A percentile compares a stretch with the other conserved stretches of the same genome.
phyloP scores from a whole-genome alignment of 30 jellyfish, hydroid and myxozoan species.

The Hydra vulgaris region DNA sequence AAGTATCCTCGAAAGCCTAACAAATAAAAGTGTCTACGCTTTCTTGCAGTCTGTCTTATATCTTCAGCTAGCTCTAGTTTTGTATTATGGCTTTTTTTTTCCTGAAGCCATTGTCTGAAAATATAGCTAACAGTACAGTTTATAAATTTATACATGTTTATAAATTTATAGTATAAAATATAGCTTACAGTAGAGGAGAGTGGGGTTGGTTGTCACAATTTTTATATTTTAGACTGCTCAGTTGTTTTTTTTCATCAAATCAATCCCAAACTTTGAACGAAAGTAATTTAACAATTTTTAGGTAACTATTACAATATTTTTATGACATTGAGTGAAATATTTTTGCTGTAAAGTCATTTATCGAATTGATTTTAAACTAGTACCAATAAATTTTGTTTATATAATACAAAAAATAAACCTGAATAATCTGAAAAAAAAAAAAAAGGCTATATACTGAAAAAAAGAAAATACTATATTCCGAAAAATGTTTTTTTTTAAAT shows the following conservation, averaged over 20 bases:
- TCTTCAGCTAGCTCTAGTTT: too few species aligned
- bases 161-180: too few species aligned
- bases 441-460: too few species aligned
- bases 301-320: neutral
- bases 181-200: neutral
- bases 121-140: too few species aligned
- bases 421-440: neutral
- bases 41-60: too few species aligned
- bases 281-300: neutral
- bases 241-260: too few species aligned
- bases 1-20: too few species aligned
- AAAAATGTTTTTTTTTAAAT: too few species aligned
- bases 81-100: too few species aligned
- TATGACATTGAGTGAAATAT: neutral
- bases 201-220: neutral
- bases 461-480: neutral
- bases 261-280: neutral
- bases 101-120: too few species aligned
- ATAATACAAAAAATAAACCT: neutral
- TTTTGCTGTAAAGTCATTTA: neutral
- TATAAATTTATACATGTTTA: too few species aligned
- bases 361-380: neutral
- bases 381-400: neutral
- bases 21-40: too few species aligned
- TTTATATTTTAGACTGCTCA: neutral